These are phyloP conservation scores for Andrena praecox DNA, from an alignment of 2,888 invertebrate species.

Conservation along the genomic window DNA sequence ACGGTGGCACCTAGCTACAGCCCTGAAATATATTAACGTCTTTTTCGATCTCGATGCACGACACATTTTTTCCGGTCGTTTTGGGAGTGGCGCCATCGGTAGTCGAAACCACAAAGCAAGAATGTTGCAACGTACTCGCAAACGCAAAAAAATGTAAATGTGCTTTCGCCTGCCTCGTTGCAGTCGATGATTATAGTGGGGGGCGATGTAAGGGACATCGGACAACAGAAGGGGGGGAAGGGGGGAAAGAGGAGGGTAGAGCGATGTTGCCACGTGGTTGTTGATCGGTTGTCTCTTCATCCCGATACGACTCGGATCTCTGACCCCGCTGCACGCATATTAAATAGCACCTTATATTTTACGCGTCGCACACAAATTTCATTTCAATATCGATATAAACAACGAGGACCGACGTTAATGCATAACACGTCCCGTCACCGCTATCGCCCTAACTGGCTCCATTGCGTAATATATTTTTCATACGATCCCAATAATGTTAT, in stretches of 20 bases:
- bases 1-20: conserved; percentile 1
- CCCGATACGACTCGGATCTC: conserved; percentile 59
- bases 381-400: conserved; percentile 10
- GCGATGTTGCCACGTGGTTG: conserved; percentile 74
- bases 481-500: not conserved
- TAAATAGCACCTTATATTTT: conserved; percentile 37
- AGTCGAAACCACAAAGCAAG: conserved; percentile 60
- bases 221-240: conserved; percentile 41
- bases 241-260: conserved; percentile 52
- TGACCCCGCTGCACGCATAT: conserved; percentile 51
- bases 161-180: conserved; percentile 64
- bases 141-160: conserved; percentile 67
- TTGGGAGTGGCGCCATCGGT: conserved; percentile 67
- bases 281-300: conserved; percentile 67
- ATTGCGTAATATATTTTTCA: not conserved
- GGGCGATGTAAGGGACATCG: conserved; percentile 55
- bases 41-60: conserved; percentile 37
- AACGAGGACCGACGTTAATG: not conserved
- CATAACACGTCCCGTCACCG: not conserved
- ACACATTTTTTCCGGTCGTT: conserved; percentile 51
- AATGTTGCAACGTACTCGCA: conserved; percentile 57
- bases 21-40: conserved; percentile 32
- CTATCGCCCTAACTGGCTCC: not conserved
- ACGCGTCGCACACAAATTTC: conserved; percentile 18
- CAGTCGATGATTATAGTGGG: conserved; percentile 54